Conservation (phyloP, 2,888 invertebrate genomes). For the Cephus rjabovi region DNA sequence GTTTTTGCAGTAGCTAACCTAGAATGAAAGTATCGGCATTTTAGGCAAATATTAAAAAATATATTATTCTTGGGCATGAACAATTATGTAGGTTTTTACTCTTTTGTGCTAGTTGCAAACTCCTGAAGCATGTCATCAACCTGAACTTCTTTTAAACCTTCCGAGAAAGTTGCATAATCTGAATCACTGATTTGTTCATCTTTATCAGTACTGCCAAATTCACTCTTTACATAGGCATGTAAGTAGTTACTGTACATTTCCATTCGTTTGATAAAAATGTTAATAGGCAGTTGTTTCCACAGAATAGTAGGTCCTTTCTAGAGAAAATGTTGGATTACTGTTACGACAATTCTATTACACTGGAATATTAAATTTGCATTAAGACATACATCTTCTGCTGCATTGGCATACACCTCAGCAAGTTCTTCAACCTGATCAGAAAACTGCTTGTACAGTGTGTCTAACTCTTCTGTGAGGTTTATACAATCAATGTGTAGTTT, state of each 20-base stretch:
- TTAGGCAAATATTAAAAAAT: slow-evolving; percentile 2
- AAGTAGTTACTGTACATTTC: slow-evolving; percentile 55
- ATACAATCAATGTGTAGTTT: slow-evolving; percentile 39
- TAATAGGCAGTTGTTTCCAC: slow-evolving; percentile 59
- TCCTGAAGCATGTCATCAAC: slow-evolving; percentile 20
- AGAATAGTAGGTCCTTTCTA: slow-evolving; percentile 51
- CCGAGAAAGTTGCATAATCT: slow-evolving; percentile 35
- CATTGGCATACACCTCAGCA: slow-evolving; percentile 47
- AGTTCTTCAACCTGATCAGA: slow-evolving; percentile 44
- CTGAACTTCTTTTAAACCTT: slow-evolving; percentile 36
- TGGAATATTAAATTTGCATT: neutral
- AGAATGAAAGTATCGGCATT: slow-evolving; percentile 2
- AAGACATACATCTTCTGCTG: slow-evolving; percentile 48
- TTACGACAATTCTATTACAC: neutral
- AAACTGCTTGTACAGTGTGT: slow-evolving; percentile 39
- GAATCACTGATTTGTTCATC: slow-evolving; percentile 30
- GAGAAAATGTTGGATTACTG: slow-evolving; percentile 11
- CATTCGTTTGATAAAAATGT: slow-evolving; percentile 54
- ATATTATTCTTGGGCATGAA: neutral
- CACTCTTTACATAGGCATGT: slow-evolving; percentile 46
- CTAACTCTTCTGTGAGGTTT: slow-evolving; percentile 39
- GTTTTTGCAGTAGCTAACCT: slow-evolving; percentile 42
- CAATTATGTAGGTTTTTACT: neutral
- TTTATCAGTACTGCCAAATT: slow-evolving; percentile 40
- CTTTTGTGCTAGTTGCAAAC: slow-evolving; percentile 10